Evolutionary conservation across 2,113 vertebrate species (phyloP), one percentile per base, ranked within the genome.

Genomic region (Muntiacus muntjak): DNA sequence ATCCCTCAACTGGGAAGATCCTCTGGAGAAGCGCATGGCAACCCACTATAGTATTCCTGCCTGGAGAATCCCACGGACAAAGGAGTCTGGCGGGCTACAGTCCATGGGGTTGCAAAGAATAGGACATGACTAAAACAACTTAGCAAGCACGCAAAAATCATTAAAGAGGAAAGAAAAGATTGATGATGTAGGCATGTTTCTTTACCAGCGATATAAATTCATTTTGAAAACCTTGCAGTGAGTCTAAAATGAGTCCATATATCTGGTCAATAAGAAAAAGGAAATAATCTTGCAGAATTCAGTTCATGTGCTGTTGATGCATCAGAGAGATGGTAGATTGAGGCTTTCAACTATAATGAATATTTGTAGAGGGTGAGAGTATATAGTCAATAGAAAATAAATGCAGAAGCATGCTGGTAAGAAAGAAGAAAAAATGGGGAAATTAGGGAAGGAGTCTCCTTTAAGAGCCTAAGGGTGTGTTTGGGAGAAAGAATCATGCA

Each of bases 401-500:
- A 89, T 52, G 26, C 62, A 96, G 50, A 96, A 30, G 19, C 62
- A 55, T 67, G 26, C 40, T 85, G n/a, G 21, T 64, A 67, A 60
- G 45, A 50, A 95, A 91, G 60, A 81, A 52, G 33, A 40, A 26
- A 83, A 87, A 30, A 43, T 4, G 15, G 21, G 26, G 76, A 85
- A 93, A 94, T 71, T 71, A 87, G 62, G 83, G 47, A 90, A 95
- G 58, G 19, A 30, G 45, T 33, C 4, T 6, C 43, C 30, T 92
- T 92, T 95, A 55, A 90, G 96, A 89, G 91, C 94, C 82, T 93
- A 82, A 91, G 60, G 52, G 92, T 74, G 83, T 92, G 36, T 83
- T 94, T 96, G 81, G 60, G 67, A 95, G 95, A 94, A 87, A 96
- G 93, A 94, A 74, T 96, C 78, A 58, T 45, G 47, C 78, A 94